Evolutionary conservation across 1,140 invertebrate species (phyloP), one percentile per base, ranked within the genome.

Genomic region (Rhagoletis pomonella): DNA sequence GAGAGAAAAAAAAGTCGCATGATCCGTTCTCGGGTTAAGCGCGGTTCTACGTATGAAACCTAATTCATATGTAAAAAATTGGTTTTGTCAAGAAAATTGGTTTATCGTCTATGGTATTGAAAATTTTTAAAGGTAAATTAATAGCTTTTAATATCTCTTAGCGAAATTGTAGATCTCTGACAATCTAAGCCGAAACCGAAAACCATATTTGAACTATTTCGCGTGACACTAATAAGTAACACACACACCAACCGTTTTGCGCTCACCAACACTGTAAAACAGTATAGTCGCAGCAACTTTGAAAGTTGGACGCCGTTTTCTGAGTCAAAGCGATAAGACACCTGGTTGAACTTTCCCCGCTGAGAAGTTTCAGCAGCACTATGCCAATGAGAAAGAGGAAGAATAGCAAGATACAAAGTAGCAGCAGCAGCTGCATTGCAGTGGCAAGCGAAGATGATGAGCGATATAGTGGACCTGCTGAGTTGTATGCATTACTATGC

Each of bases 301-400:
- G 47, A 19, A 29, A 81, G 73, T 55, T 81, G 73, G 12, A 4
- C 14, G 73, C n/a, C 47, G 29, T 55, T 81, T 81, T 4, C 47
- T 81, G 47, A 81, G 47, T 81, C 73, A 81, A 81, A 81, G 73
- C 47, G 73, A 81, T 81, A 81, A 58, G 73, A 81, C 73, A 81
- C 73, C 73, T 81, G 73, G 73, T 55, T 81, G 73, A 81, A 81
- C 73, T 81, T 58, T 73, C 42, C 6, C 0, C 12, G 67, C n/a
- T 73, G 67, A 42, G 12, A 73, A 73, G 42, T 81, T 81, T 55
- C 10, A 42, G 4, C 42, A 81, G 17, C 73, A 9, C 17, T 47
- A 4, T 81, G 44, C 73, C 17, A 50, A 81, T 10, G 47, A 17
- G 42, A 47, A 12, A 4, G 39, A 50, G 19, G 42, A 69, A 69